These are phyloP conservation scores for Tortrix viridana DNA, from an alignment of 2,888 invertebrate genomes.

Conservation along the genomic window DNA sequence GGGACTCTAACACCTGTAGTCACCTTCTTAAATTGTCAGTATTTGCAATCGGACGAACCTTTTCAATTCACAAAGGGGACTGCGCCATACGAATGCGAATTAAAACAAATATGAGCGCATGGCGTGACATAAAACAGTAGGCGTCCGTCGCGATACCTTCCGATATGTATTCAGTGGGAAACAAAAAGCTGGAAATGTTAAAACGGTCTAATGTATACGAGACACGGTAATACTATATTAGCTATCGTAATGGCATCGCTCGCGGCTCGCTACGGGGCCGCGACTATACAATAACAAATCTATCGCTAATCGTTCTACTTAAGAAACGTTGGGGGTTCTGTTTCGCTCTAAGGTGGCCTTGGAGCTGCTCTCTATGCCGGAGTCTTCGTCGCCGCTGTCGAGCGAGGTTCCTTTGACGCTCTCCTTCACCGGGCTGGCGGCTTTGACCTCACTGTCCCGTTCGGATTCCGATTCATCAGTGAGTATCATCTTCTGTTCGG, in stretches of 20 bases:
- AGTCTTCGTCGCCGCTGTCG: conserved; percentile 87
- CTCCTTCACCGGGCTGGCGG: conserved; percentile 53
- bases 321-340: conserved; percentile 64
- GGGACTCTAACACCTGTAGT: conserved; percentile 64
- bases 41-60: conserved; percentile 31
- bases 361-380: conserved; percentile 86
- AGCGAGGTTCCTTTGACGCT: conserved; percentile 81
- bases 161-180: conserved; percentile 61
- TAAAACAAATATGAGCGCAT: not conserved
- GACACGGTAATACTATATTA: conserved; percentile 48
- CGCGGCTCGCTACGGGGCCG: conserved; percentile 34
- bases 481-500: conserved; percentile 65
- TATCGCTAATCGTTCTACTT: conserved; percentile 43
- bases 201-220: conserved; percentile 42
- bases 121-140: not conserved
- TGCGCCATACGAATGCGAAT: not conserved
- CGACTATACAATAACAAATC: conserved; percentile 17
- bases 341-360: conserved; percentile 84
- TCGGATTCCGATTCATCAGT: conserved; percentile 48
- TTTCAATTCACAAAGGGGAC: conserved; percentile 11
- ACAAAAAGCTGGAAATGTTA: conserved; percentile 6
- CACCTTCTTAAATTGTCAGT: conserved; percentile 45
- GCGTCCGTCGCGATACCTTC: conserved; percentile 37
- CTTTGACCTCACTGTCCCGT: conserved; percentile 52
- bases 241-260: conserved; percentile 50